Evolutionary conservation across 2,113 vertebrate genomes (phyloP).

Genomic region (Glaucidium brasilianum): DNA sequence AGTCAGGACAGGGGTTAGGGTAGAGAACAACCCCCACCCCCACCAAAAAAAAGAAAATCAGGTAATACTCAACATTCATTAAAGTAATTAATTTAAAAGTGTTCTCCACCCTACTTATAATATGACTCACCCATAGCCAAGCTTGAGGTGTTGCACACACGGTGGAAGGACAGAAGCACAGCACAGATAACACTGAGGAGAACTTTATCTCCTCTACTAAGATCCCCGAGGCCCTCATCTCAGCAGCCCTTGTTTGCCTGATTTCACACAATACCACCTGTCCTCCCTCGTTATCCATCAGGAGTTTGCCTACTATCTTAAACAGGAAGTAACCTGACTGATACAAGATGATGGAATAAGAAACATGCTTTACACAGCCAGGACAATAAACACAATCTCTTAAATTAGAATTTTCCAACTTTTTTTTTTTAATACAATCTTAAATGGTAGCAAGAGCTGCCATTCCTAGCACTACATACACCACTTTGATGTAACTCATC

Average conservation of each 20-base stretch:
- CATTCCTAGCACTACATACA: background rate
- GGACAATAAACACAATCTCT: background rate
- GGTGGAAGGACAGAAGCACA: background rate
- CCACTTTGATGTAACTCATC: background rate
- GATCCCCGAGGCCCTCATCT: background rate
- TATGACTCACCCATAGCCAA: background rate
- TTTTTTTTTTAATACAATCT: background rate
- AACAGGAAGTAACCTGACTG: background rate
- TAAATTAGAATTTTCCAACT: background rate
- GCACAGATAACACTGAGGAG: background rate
- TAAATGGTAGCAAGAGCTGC: background rate
- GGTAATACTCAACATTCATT: background rate
- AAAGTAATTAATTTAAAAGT: background rate
- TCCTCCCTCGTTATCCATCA: background rate
- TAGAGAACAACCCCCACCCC: background rate
- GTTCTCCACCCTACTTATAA: background rate
- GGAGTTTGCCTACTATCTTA: background rate
- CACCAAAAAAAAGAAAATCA: background rate
- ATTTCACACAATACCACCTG: background rate
- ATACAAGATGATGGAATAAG: background rate
- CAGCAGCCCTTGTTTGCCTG: background rate
- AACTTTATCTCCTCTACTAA: background rate
- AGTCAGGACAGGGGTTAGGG: background rate
- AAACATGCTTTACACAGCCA: background rate
- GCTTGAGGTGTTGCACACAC: background rate